Evolutionary conservation across 2,113 vertebrate species (phyloP), one percentile per base, ranked within the genome.

Genomic region (Marmota monax): DNA sequence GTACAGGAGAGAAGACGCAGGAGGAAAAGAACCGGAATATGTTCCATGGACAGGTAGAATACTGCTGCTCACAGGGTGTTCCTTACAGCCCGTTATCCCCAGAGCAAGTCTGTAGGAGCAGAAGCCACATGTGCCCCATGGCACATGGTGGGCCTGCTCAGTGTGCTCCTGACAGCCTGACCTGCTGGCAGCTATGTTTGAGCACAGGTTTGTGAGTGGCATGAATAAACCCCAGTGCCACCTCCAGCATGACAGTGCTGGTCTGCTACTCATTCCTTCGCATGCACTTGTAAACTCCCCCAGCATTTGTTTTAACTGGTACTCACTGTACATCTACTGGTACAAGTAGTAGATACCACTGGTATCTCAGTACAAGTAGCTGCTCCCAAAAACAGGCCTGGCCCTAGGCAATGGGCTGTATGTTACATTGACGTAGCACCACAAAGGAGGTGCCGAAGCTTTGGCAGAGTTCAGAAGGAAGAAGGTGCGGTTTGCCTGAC

Each of bases 31-130:
- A 78, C 99, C 99, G 0, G 99, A 99, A 94, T 99, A 99, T 96
- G 93, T 99, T 96, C 99, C 99, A 0, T 99, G 99, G 99, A 99
- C 99, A 98, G 99, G 99, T 99, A 53, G 17, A 4, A 16, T 84
- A 51, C 25, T 18, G 45, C 48, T 9, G 2, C 17, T 82, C 67
- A 74, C 17, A 61, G 9, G 65, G 4, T 17, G 20, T 69, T 88
- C 78, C 63, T 70, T 3, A 27, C 74, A 3, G 29, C 22, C 67
- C 20, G 0, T 82, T 13, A 1, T 56, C 5, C 56, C 56, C 56
- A 58, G 22, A 25, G 61, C 61, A 27, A 9, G 61, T 27, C 56
- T 22, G 23, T 25, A 27, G 61, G 61, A 27, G 23, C 23, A 10
- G 61, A 45, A 7, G 18, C 61, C 23, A 3, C 2, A 23, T 63